Conservation (phyloP, 2,797 vertebrate species). For the Remorina albescens region DNA sequence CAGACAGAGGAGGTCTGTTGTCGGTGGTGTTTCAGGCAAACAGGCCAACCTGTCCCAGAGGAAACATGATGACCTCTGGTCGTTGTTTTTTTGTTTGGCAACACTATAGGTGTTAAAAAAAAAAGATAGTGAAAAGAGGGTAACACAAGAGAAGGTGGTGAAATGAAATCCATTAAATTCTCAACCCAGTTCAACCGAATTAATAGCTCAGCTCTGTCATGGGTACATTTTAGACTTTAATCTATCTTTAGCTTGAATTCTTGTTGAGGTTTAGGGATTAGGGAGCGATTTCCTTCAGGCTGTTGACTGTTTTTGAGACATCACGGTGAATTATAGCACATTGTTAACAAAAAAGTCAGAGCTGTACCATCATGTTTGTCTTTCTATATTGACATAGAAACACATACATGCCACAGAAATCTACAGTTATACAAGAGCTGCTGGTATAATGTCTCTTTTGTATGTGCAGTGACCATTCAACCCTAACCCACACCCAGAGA, state of each 20-base stretch:
- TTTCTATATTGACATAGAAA: slow-evolving; percentile 66
- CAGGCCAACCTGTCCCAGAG: slow-evolving; percentile 45
- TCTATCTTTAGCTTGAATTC: neutral
- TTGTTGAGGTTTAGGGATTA: neutral
- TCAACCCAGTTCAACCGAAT: neutral
- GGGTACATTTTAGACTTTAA: neutral
- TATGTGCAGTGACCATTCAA: neutral
- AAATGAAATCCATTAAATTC: neutral
- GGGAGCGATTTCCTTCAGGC: slow-evolving; percentile 1
- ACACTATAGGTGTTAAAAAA: slow-evolving; percentile 10
- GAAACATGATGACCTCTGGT: slow-evolving; percentile 27
- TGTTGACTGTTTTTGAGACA: slow-evolving; percentile 21
- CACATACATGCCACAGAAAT: slow-evolving; percentile 14
- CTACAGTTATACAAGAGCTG: slow-evolving; percentile 25
- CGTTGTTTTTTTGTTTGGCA: slow-evolving; percentile 38
- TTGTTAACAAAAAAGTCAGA: slow-evolving; percentile 64
- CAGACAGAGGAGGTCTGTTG: slow-evolving; percentile 74
- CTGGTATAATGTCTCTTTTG: slow-evolving; percentile 34
- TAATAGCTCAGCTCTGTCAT: neutral
- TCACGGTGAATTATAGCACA: slow-evolving; percentile 48
- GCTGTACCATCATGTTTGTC: slow-evolving; percentile 45
- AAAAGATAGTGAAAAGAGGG: slow-evolving; percentile 17
- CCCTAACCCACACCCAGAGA: neutral
- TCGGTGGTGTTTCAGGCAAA: slow-evolving; percentile 49
- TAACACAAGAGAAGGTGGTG: slow-evolving; percentile 1